phyloP scores from a whole-genome alignment of 2,888 invertebrate genomes.

The Philereme transversata region DNA sequence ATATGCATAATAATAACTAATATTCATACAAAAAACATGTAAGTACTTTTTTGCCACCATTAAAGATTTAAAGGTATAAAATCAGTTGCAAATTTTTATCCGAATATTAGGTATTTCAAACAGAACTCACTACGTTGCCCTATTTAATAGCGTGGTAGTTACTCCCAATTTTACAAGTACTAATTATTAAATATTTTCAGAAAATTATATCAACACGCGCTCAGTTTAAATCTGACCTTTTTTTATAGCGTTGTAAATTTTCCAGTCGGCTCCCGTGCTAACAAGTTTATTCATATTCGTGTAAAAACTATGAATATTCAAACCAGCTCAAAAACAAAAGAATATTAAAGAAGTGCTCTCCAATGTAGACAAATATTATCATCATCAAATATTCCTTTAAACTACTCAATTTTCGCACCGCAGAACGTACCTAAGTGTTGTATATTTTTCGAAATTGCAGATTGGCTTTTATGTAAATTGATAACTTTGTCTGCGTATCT shows the following conservation, averaged over 20 bases:
- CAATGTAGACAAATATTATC: slow-evolving; percentile 19
- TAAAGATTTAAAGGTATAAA: no score
- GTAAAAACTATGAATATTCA: slow-evolving; percentile 26
- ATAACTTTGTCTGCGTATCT: background rate
- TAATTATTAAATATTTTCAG: no score
- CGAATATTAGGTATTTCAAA: no score
- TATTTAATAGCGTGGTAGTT: no score
- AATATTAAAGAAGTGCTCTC: slow-evolving; percentile 16
- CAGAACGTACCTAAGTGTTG: slow-evolving; percentile 4
- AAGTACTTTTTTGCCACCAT: no score
- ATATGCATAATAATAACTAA: no score
- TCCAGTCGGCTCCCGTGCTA: background rate
- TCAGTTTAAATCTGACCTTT: background rate
- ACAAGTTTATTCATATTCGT: slow-evolving; percentile 3
- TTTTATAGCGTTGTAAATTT: background rate
- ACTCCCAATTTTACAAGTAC: no score
- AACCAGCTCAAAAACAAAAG: slow-evolving; percentile 12
- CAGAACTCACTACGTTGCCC: no score
- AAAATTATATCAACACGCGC: no score
- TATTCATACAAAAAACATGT: no score
- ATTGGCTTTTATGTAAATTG: slow-evolving; percentile 18
- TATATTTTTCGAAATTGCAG: slow-evolving; percentile 11
- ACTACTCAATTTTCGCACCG: slow-evolving; percentile 14
- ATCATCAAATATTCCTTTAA: slow-evolving; percentile 11
- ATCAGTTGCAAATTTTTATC: no score